Evolutionary conservation across 2,797 vertebrate genomes (phyloP).

Genomic region (Buphagus erythrorhynchus): DNA sequence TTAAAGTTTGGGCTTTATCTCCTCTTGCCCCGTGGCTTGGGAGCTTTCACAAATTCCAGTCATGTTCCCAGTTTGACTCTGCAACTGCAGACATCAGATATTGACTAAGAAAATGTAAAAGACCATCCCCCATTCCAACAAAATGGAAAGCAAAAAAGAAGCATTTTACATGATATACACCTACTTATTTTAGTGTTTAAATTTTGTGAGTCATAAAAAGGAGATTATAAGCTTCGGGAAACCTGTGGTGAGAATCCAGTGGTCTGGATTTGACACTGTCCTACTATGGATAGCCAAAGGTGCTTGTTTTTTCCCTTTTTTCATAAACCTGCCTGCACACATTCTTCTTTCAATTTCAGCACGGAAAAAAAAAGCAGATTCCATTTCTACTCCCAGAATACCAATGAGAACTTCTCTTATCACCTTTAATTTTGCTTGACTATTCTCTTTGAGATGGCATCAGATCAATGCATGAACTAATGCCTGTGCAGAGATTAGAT

Average conservation of each 20-base stretch:
- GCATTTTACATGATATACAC: not conserved
- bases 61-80: not conserved
- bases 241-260: not conserved
- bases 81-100: not conserved
- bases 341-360: not conserved
- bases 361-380: not conserved
- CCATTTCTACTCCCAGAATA: not conserved
- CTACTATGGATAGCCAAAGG: not conserved
- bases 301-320: not conserved
- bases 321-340: not conserved
- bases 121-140: not conserved
- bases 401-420: not conserved
- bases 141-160: not conserved
- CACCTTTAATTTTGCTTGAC: constrained; percentile 6
- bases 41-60: not conserved
- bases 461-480: not conserved
- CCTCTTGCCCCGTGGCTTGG: not conserved
- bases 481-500: not conserved
- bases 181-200: not conserved
- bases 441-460: constrained; percentile 5
- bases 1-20: not conserved
- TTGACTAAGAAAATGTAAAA: not conserved
- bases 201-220: not conserved
- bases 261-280: not conserved
- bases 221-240: not conserved